Evolutionary conservation across 2,113 vertebrate genomes (phyloP), one percentile per base, ranked within the genome.

Genomic region (Sterrhoptilus dennistouni): DNA sequence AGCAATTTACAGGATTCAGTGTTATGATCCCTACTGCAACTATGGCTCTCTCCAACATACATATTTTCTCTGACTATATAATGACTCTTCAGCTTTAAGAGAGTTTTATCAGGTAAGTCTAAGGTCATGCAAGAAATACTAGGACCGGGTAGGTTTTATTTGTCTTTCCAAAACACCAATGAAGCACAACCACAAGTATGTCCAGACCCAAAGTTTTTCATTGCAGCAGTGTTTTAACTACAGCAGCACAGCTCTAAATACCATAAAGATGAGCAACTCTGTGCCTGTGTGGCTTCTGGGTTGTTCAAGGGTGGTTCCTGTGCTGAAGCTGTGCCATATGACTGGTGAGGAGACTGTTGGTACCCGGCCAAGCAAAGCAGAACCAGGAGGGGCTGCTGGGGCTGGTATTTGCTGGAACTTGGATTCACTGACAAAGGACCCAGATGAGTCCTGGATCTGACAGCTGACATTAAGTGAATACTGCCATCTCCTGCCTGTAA

Each of bases 241-340:
- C 40, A 61, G 49, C 54, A 75, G 79, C 42, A 59, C 52, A 74
- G 16, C 35, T 83, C 72, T 27, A 25, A 80, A 15, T 24, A 59
- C 35, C 59, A 63, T 1, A 12, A 66, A 60, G 74, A 63, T 28
- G 83, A 56, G 42, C 50, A 90, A 1, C 61, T 36, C 40, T 0
- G 8, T 71, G 78, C 57, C 44, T 76, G 40, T 57, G 90, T 3
- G 20, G 92, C 82, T 85, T 76, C 90, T 1, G 12, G 50, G 57
- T 50, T 90, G 92, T 22, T 97, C 75, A 83, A 77, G 94, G 70
- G 84, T 95, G 83, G 90, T 96, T 97, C 95, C 88, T 94, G 87
- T 90, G 85, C 92, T 69, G 75, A 75, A 79, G 63, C 40, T 75
- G 12, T 75, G 78, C 49, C 19, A 0, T 11, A 11, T 52, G 61